These are phyloP conservation scores for Lasius platythorax DNA, from an alignment of 2,888 invertebrate genomes.

Conservation along the genomic window DNA sequence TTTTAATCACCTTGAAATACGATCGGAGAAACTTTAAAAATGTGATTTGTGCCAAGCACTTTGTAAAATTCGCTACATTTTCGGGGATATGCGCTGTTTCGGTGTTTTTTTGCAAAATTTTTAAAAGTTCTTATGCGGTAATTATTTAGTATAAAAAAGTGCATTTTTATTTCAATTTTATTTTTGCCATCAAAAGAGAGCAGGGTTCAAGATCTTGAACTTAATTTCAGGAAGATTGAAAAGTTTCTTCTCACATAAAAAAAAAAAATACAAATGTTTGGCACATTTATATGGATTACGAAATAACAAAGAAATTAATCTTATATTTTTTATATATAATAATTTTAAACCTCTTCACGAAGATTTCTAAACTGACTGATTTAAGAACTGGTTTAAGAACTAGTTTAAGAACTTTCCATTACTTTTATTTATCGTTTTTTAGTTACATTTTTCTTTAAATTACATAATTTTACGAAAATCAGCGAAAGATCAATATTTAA, in stretches of 20 bases:
- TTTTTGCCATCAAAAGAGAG: not conserved
- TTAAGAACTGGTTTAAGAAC: not conserved
- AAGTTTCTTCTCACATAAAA: not conserved
- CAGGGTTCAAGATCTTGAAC: not conserved
- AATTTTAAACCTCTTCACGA: not conserved
- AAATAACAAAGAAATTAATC: not conserved
- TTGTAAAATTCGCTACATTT: not conserved
- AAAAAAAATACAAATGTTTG: too few relatives aligned
- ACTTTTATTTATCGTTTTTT: not conserved
- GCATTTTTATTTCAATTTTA: not conserved
- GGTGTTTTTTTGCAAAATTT: not conserved
- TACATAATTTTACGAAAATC: not conserved
- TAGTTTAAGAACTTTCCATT: not conserved
- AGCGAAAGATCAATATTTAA: not conserved
- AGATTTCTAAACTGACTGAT: not conserved
- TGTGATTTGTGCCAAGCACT: conserved; percentile 5
- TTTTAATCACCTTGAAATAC: not conserved
- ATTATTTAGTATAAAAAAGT: not conserved
- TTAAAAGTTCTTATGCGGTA: not conserved
- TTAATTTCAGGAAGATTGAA: not conserved
- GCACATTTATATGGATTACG: not conserved
- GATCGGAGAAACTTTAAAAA: not conserved
- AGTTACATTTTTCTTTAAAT: not conserved
- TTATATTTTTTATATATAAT: not conserved
- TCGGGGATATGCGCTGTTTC: not conserved